Evolutionary conservation across 2,888 invertebrate genomes (phyloP), one percentile per base, ranked within the genome.

Genomic region (Drosophila rellima): DNA sequence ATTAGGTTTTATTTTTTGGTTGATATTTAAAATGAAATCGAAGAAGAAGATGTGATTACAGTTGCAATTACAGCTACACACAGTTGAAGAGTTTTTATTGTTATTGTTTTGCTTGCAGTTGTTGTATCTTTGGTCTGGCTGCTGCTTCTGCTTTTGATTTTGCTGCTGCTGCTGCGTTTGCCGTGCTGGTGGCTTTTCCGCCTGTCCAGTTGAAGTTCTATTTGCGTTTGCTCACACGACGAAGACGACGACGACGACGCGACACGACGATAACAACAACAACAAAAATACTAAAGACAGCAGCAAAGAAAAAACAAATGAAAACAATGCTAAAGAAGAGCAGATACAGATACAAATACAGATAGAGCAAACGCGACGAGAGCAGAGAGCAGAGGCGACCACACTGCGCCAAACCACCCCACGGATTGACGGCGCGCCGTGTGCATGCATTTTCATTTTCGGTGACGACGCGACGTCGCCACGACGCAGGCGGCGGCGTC

Each of bases 341-440:
- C 47, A 51, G 17, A n/a, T n/a, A n/a, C n/a, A 50, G 48, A 51
- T 15, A 44, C n/a, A 35, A 15, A 74, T n/a, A 29, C 11, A 54
- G 54, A 55, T 52, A 64, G 56, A 62, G 55, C 59, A 60, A 70
- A 52, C 48, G 54, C 42, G 42, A 52, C 52, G 40, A 18, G 52
- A 39, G 54, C 54, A 55, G 44, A 20, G 59, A 67, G 50, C 47
- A 55, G 55, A 44, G 65, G 31, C 70, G 66, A 73, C 83, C 76
- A 83, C 80, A 83, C 90, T 77, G 76, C 78, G 77, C 74, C 80
- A 82, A 89, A 89, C 90, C 90, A 91, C 90, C 91, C 90, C 91
- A 90, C 83, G 84, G 90, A 91, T 90, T 90, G 90, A 90, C 82
- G 70, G 56, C 82, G 69, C 63, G 69, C 63, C 66, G 69, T 70